phyloP scores from a whole-genome alignment of 2,797 vertebrate species.

The Hyperoplus immaculatus region DNA sequence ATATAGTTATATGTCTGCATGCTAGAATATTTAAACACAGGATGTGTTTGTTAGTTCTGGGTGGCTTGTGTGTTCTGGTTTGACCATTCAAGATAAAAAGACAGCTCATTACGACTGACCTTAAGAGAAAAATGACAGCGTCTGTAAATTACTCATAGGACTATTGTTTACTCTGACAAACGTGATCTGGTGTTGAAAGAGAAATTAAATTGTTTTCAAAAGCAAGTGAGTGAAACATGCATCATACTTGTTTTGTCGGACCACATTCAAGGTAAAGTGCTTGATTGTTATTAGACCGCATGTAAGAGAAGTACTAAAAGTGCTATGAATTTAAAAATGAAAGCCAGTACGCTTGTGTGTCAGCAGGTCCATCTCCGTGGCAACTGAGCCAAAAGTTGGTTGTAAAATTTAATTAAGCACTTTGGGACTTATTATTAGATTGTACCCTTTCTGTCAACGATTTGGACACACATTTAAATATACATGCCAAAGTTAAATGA shows the following conservation, averaged over 20 bases:
- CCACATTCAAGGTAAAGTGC: no score
- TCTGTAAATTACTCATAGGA: neutral
- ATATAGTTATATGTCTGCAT: slow-evolving; percentile 38
- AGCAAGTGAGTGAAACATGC: no score
- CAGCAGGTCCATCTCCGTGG: no score
- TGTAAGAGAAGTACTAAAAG: no score
- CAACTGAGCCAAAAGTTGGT: no score
- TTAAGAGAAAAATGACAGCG: neutral
- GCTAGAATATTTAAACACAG: neutral
- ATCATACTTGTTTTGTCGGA: no score
- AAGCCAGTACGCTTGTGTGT: no score
- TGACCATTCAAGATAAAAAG: slow-evolving; percentile 7
- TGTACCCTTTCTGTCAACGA: neutral
- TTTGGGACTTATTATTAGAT: neutral
- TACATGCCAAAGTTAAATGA: neutral
- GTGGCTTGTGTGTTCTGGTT: slow-evolving; percentile 1
- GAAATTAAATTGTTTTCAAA: no score
- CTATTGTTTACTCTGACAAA: neutral
- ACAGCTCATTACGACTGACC: neutral
- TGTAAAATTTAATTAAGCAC: neutral
- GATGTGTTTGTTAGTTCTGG: slow-evolving; percentile 1
- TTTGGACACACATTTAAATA: neutral
- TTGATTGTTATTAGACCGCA: no score
- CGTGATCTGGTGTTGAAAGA: no score
- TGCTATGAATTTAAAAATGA: no score